These are phyloP conservation scores for Irena cyanogastra DNA, from an alignment of 2,113 vertebrate species.

Conservation along the genomic window DNA sequence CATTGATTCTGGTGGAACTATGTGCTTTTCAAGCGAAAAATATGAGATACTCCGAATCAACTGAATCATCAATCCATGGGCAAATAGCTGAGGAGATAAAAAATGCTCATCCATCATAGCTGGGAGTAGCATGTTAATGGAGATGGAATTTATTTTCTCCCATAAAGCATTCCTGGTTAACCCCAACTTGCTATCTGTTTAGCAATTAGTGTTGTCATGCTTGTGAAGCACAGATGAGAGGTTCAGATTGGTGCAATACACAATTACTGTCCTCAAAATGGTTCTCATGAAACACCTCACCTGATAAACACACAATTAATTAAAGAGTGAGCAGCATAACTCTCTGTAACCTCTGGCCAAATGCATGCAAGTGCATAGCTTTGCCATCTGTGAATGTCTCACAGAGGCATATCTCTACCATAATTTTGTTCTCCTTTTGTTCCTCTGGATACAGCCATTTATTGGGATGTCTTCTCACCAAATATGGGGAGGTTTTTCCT, in stretches of 20 bases:
- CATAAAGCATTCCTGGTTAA: neutral
- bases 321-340: neutral
- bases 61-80: constrained; percentile 40
- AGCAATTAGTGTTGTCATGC: neutral
- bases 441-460: neutral
- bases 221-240: neutral
- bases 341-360: neutral
- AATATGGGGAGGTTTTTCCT: neutral
- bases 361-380: neutral
- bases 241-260: neutral
- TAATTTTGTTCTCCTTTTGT: neutral
- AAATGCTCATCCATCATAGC: constrained; percentile 27
- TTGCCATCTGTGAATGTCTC: neutral
- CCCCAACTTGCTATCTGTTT: neutral
- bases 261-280: neutral
- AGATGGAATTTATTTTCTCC: constrained; percentile 25
- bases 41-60: constrained; percentile 16
- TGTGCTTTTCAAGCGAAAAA: constrained; percentile 55
- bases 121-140: neutral
- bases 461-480: neutral
- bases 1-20: constrained; percentile 45
- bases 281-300: neutral
- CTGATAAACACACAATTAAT: neutral
- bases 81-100: constrained; percentile 36
- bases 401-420: neutral